Conservation (phyloP, 1,140 invertebrate species). For the Pseudomyrmex concolor region DNA sequence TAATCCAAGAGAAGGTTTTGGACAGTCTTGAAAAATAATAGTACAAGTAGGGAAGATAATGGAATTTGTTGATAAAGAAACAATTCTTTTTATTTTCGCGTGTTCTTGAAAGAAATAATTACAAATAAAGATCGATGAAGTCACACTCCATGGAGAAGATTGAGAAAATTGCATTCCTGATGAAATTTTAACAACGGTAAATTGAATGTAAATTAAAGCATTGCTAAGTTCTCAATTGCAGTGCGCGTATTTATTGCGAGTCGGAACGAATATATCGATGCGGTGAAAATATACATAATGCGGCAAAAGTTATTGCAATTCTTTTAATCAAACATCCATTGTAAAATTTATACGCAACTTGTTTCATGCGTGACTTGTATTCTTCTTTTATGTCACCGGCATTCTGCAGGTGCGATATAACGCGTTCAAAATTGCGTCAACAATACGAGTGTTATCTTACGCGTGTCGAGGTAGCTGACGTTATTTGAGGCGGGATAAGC, state of each 20-base stretch:
- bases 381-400: background rate
- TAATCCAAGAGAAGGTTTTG: constrained; percentile 9
- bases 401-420: background rate
- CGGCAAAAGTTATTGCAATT: background rate
- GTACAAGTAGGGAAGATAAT: no score
- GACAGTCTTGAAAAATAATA: background rate
- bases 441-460: constrained; percentile 6
- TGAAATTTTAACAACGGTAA: constrained; percentile 9
- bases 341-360: constrained; percentile 8
- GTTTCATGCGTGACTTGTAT: background rate
- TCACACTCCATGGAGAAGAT: background rate
- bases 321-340: constrained; percentile 21
- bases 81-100: background rate
- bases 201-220: constrained; percentile 12
- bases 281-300: background rate
- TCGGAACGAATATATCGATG: background rate
- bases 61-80: constrained; percentile 15
- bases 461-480: constrained; percentile 15
- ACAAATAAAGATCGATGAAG: background rate
- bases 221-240: constrained; percentile 5
- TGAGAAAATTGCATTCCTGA: background rate
- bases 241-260: background rate
- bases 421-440: background rate
- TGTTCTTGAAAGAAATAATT: constrained; percentile 7
- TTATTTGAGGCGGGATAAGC: background rate